These are phyloP conservation scores for Dromococcyx pavoninus DNA, from an alignment of 2,797 vertebrate genomes.

Conservation along the genomic window DNA sequence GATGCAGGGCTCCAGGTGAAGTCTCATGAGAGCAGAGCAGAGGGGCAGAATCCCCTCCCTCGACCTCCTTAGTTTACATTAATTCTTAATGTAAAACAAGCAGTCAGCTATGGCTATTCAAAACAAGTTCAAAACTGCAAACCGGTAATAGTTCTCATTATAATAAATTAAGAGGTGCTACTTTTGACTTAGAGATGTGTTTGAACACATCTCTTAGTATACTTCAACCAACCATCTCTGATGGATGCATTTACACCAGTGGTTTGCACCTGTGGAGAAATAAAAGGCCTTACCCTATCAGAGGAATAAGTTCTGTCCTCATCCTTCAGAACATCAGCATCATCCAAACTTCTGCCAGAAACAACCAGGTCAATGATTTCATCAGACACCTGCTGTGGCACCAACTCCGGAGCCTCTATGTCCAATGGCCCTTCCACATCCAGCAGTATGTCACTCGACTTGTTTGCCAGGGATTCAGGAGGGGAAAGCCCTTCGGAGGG, in stretches of 20 bases:
- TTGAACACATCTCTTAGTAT: not conserved
- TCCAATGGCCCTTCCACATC: slow-evolving; percentile 26
- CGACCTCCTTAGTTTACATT: too few relatives aligned
- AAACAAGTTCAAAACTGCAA: not conserved
- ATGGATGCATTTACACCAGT: not conserved
- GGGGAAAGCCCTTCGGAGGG: not conserved
- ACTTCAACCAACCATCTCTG: not conserved
- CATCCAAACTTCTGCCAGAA: slow-evolving; percentile 23
- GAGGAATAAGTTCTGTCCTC: not conserved
- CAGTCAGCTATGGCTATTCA: not conserved
- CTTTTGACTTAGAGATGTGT: not conserved
- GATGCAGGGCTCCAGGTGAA: too few relatives aligned
- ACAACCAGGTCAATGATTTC: slow-evolving; percentile 60
- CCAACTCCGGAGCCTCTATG: not conserved
- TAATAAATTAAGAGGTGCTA: not conserved
- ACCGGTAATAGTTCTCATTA: not conserved
- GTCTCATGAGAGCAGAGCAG: too few relatives aligned
- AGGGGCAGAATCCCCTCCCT: too few relatives aligned
- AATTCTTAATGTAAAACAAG: not conserved
- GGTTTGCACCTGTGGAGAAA: not conserved
- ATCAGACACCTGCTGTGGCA: slow-evolving; percentile 58
- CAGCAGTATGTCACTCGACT: not conserved
- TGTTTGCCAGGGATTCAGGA: slow-evolving; percentile 12
- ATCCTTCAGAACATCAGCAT: not conserved
- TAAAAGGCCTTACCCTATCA: slow-evolving; percentile 54